A percentile compares a stretch with the other conserved stretches of the same genome.
These are phyloP conservation scores for Calidris pugnax DNA, from an alignment of 2,113 vertebrate genomes.

Conservation along the genomic window DNA sequence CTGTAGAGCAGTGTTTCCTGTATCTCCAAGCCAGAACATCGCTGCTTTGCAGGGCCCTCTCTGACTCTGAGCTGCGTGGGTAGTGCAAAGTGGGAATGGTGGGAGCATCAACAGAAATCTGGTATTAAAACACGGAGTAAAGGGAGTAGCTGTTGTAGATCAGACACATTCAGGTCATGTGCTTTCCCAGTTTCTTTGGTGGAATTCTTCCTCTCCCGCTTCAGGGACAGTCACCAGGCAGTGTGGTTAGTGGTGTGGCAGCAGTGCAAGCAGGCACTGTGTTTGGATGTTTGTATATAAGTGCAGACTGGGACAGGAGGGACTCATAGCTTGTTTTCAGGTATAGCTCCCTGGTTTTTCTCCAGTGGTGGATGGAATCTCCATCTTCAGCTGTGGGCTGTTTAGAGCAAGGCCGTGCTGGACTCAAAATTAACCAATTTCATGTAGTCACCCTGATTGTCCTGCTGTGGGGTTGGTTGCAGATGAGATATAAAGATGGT, in stretches of 20 bases:
- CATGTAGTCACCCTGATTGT: neutral
- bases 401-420: neutral
- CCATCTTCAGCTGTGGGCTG: neutral
- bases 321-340: neutral
- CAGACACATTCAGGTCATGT: too few species aligned
- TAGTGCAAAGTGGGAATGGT: neutral
- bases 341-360: neutral
- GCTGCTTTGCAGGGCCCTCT: neutral
- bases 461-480: neutral
- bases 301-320: neutral
- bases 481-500: neutral
- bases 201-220: neutral
- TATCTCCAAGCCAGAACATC: neutral
- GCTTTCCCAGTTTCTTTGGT: neutral
- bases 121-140: neutral
- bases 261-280: neutral
- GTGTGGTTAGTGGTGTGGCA: neutral
- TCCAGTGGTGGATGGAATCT: neutral
- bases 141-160: neutral
- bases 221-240: neutral
- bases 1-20: neutral
- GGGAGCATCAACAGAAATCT: neutral
- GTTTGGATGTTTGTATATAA: rapidly evolving
- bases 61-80: neutral
- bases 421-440: neutral